A percentile compares a stretch with the other conserved stretches of the same genome.
phyloP scores from a whole-genome alignment of 1,140 invertebrate species.

The Lutraria rhynchaena region DNA sequence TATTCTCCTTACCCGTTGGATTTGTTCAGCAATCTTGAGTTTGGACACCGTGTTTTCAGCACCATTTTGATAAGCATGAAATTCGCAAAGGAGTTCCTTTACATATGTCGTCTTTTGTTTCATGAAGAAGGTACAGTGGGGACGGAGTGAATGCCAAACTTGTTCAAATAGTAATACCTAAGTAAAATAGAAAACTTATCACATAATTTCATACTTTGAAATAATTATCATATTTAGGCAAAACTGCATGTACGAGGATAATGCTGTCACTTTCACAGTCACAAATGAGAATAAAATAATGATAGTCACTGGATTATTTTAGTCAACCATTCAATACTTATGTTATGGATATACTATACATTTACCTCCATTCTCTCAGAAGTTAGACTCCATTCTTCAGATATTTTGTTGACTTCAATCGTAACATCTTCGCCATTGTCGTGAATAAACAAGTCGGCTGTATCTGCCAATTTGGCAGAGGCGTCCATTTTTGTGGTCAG shows the following conservation, averaged over 20 bases:
- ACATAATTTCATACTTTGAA: background rate
- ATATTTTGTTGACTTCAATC: conserved; percentile 26
- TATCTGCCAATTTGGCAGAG: conserved; percentile 12
- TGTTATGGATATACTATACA: no score
- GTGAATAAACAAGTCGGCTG: conserved; percentile 9
- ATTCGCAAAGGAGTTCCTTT: conserved; percentile 33
- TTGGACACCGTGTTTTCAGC: conserved; percentile 25
- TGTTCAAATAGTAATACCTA: conserved; percentile 37
- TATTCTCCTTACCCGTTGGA: conserved; percentile 16
- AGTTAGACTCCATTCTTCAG: conserved; percentile 14
- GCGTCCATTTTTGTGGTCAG: background rate
- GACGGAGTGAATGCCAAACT: conserved; percentile 38
- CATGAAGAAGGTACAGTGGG: conserved; percentile 48
- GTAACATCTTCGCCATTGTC: conserved; percentile 37
- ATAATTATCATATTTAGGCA: no score
- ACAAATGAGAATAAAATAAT: no score
- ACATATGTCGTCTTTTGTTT: background rate
- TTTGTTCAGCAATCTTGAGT: conserved; percentile 38
- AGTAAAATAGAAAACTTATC: background rate
- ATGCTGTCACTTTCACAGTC: no score
- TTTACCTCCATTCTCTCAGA: conserved; percentile 31
- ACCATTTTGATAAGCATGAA: conserved; percentile 33
- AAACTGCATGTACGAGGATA: no score
- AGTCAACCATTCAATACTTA: no score
- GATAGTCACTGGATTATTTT: no score